These are phyloP conservation scores for Magallana nippona DNA, from an alignment of 2,888 invertebrate species.

Conservation along the genomic window DNA sequence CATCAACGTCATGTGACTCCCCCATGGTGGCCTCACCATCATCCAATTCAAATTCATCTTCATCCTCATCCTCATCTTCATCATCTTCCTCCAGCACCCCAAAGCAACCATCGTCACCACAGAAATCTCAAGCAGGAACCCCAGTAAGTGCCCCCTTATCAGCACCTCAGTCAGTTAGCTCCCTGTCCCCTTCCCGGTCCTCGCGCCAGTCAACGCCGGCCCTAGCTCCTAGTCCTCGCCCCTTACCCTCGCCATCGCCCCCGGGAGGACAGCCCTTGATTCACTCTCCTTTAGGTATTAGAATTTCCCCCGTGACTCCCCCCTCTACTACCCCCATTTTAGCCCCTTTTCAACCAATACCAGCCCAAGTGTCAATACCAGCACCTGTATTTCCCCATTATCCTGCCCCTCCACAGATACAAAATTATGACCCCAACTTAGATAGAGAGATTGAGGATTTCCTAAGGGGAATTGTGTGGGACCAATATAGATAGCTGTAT, in stretches of 20 bases:
- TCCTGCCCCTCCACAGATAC: constrained; percentile 42
- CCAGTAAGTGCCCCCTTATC: constrained; percentile 54
- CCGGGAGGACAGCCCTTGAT: constrained; percentile 23
- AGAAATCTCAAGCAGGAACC: constrained; percentile 51
- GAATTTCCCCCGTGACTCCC: constrained; percentile 50
- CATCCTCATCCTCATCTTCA: constrained; percentile 56
- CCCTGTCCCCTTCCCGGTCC: constrained; percentile 47
- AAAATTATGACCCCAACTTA: constrained; percentile 58
- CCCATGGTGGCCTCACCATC: constrained; percentile 52
- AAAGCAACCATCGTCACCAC: constrained; percentile 56
- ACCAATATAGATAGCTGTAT: constrained; percentile 43
- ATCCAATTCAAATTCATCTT: constrained; percentile 56
- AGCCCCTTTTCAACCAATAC: constrained; percentile 45
- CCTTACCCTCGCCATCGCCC: constrained; percentile 28
- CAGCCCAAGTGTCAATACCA: constrained; percentile 39
- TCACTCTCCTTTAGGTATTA: constrained; percentile 42
- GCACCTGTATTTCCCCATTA: constrained; percentile 38
- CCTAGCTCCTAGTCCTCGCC: constrained; percentile 34
- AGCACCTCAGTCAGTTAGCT: constrained; percentile 48
- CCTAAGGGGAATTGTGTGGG: constrained; percentile 67
- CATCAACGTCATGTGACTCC: constrained; percentile 45
- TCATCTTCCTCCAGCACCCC: constrained; percentile 53
- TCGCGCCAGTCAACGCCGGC: constrained; percentile 18
- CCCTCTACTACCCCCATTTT: constrained; percentile 47
- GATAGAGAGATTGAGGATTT: constrained; percentile 73